These are phyloP conservation scores for Drosophila imparisetae DNA, from an alignment of 2,888 invertebrate genomes.

Conservation along the genomic window DNA sequence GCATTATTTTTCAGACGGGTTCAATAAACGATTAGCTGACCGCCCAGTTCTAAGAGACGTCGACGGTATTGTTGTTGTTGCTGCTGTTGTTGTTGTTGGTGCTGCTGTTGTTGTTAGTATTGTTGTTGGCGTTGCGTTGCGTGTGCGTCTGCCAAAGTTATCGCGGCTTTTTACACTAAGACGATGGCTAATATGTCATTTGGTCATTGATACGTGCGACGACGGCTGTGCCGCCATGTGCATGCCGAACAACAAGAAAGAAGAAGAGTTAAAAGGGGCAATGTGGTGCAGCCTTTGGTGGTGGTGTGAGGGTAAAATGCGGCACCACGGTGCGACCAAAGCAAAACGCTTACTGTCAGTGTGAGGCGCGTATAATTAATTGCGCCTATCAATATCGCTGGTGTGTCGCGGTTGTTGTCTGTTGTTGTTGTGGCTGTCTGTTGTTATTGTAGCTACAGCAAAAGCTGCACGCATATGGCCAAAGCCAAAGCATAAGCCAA, in stretches of 20 bases:
- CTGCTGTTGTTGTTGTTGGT: conserved; percentile 10
- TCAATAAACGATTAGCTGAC: conserved; percentile 78
- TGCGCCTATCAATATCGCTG: conserved; percentile 79
- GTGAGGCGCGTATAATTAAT: conserved; percentile 80
- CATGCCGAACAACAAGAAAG: neutral
- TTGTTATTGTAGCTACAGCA: conserved; percentile 18
- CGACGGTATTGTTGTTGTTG: conserved; percentile 4
- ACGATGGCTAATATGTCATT: conserved; percentile 81
- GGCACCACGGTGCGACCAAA: conserved; percentile 57
- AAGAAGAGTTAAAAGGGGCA: conserved; percentile 15
- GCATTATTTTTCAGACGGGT: conserved; percentile 71
- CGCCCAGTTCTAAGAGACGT: conserved; percentile 63
- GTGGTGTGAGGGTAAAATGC: conserved; percentile 42
- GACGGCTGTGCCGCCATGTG: conserved; percentile 43
- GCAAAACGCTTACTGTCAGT: conserved; percentile 80
- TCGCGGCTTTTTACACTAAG: conserved; percentile 81
- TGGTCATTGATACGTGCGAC: conserved; percentile 80
- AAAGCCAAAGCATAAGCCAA: conserved; percentile 34
- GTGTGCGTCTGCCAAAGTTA: conserved; percentile 78
- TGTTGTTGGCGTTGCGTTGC: conserved; percentile 45
- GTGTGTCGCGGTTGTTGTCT: conserved; percentile 36
- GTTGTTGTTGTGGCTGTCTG: conserved; percentile 23
- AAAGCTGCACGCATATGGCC: conserved; percentile 59
- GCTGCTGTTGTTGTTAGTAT: conserved; percentile 15
- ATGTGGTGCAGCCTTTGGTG: conserved; percentile 8